Evolutionary conservation across 2,888 invertebrate genomes (phyloP), one percentile per base, ranked within the genome.

Genomic region (Brachypterus glaber): DNA sequence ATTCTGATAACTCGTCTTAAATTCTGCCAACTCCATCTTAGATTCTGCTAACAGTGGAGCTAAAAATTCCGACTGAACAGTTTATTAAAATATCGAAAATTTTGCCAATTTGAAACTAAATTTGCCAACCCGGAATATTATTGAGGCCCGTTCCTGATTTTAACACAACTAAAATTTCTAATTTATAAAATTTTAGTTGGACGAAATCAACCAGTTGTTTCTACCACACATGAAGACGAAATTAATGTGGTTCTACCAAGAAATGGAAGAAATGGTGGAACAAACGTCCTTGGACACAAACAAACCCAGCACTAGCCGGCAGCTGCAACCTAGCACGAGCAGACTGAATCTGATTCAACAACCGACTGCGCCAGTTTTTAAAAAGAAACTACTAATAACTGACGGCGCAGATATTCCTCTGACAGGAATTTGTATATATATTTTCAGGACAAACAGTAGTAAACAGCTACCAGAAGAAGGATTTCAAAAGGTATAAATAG

Each of bases 401-500:
- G 88, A 89, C 52, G 89, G 88, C 0, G 85, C 86, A 79, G 79
- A 82, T 47, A 77, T 79, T 27, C 75, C 82, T 11, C 78, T 90
- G 39, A 84, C 82, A 1, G 89, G 89, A 18, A 74, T 85, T 39
- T 87, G 87, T 53, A 79, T 89, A 48, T 89, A 86, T 55, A 88
- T 89, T 72, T 84, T 87, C 59, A 74, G 90, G 48, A 81, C 88
- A 31, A 87, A 80, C 58, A 83, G 80, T 26, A 76, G 79, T 45
- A 89, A 89, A 55, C 87, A 88, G 59, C 64, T 91, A 48, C 89
- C 89, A 0, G 90, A 90, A 61, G 90, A 91, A 67, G 89, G 89
- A n/a, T 90, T 90, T 55, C 89, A 89, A 61, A 89, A 88, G 68
- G 89, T 71, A 41, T 40, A 21, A 21, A 7, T 7, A 21, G 9